Evolutionary conservation across 2,113 vertebrate species (phyloP).

Genomic region (Peromyscus polionotus): DNA sequence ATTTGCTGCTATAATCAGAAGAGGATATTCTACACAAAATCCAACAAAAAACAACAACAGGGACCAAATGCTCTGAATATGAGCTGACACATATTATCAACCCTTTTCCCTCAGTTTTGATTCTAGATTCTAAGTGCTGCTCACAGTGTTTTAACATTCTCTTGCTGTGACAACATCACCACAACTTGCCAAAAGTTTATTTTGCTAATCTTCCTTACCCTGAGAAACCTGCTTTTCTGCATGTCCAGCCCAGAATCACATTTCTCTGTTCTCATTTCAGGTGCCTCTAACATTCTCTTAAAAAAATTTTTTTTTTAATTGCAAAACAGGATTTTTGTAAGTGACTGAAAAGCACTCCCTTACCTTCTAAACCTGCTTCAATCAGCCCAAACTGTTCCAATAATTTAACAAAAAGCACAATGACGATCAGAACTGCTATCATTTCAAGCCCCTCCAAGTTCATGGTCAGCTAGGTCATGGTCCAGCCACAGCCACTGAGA

Average conservation of each 20-base stretch:
- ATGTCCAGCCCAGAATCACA: neutral
- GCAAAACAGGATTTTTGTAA: slow-evolving; percentile 75
- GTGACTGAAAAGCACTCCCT: slow-evolving; percentile 87
- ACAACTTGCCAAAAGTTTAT: slow-evolving; percentile 75
- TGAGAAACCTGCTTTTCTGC: neutral
- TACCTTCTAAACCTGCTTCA: slow-evolving; percentile 95
- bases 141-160: slow-evolving; percentile 45
- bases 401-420: slow-evolving; percentile 98
- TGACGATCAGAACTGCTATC: slow-evolving; percentile 97
- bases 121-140: slow-evolving; percentile 49
- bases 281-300: slow-evolving; percentile 56
- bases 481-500: slow-evolving; percentile 87
- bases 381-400: slow-evolving; percentile 99
- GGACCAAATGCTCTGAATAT: neutral
- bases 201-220: neutral
- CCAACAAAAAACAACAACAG: neutral
- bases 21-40: neutral
- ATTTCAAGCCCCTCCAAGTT: slow-evolving; percentile 99
- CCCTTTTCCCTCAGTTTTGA: slow-evolving; percentile 20
- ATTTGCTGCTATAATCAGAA: slow-evolving; percentile 41
- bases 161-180: slow-evolving; percentile 49
- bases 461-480: slow-evolving; percentile 94
- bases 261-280: slow-evolving; percentile 15
- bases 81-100: slow-evolving; percentile 18
- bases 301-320: slow-evolving; percentile 43